A percentile compares a stretch with the other conserved stretches of the same genome.
phyloP scores from a whole-genome alignment of 1,140 invertebrate species.

The Orius laevigatus region DNA sequence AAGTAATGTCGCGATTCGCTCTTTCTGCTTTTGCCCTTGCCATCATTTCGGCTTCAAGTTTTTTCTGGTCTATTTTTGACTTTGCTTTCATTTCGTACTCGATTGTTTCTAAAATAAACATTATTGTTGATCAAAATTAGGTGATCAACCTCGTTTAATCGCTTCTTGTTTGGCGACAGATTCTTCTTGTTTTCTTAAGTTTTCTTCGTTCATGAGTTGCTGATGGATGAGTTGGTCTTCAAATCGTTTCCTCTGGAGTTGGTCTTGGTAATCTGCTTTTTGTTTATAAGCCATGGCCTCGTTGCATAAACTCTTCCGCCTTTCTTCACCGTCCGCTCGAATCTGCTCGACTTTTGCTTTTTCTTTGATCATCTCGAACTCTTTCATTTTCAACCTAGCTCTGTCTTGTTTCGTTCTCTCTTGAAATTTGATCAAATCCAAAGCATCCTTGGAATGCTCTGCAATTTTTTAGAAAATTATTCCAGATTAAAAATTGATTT shows the following conservation, averaged over 20 bases:
- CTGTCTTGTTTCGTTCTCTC: conserved; percentile 79
- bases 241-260: conserved; percentile 85
- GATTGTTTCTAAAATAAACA: conserved; percentile 52
- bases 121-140: neutral
- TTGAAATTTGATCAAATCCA: conserved; percentile 86
- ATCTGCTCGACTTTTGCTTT: conserved; percentile 79
- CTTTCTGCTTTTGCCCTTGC: conserved; percentile 83
- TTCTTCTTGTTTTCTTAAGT: conserved; percentile 86
- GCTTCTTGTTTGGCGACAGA: conserved; percentile 95
- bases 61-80: conserved; percentile 82
- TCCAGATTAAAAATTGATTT: conserved; percentile 21
- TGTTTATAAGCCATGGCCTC: conserved; percentile 90
- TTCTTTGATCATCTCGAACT: conserved; percentile 85
- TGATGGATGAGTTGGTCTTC: conserved; percentile 90
- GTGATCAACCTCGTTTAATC: conserved; percentile 48
- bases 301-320: conserved; percentile 78
- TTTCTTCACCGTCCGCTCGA: conserved; percentile 76
- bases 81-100: conserved; percentile 92
- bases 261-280: conserved; percentile 93
- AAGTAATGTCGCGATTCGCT: conserved; percentile 89
- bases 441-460: conserved; percentile 82
- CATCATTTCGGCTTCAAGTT: conserved; percentile 77
- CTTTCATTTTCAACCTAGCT: conserved; percentile 66
- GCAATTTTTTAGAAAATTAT: conserved; percentile 16
- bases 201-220: conserved; percentile 84